Evolutionary conservation across 53 echinoderm and acorn worm genomes (phyloP), one percentile per base, ranked within the genome.

Genomic region (Holothuria leucospilota): DNA sequence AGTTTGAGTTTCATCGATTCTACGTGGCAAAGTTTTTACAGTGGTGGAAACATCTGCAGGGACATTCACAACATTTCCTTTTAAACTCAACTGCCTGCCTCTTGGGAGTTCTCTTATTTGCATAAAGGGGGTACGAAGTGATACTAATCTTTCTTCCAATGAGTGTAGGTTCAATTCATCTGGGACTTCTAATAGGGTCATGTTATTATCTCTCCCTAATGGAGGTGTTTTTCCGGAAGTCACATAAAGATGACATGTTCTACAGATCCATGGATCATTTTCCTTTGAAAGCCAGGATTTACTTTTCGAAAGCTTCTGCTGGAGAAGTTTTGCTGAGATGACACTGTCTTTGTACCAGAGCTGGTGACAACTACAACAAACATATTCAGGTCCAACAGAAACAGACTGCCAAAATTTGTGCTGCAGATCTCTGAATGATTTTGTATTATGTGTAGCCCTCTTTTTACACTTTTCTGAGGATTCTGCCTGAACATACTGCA

Each of bases 11-110:
- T 87, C 66, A 63, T 58, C 61, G 15, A 79, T 77, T 58, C 51
- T 78, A 12, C 69, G 49, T 60, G 88, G 88, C 25, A 88, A 67
- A 58, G 81, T 81, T 39, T 30, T 59, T 13, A 81, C 53, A 29
- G 81, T 81, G 12, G 20, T 52, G 20, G 64, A 81, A 23, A 73
- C 81, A 68, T 64, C 68, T 15, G 52, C 68, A 34, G 82, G 69
- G 5, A 88, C 88, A 69, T 88, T 88, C 6, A 88, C 88, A 18
- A 88, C 88, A 88, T 59, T 81, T 12, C 88, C 88, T 69, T 88
- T 88, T 1, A 88, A 28, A 39, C 59, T 68, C 24, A 51, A 7
- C 68, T 88, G 88, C 53, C 59, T 63, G 14, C 88, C 88, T 68
- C 82, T 81, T 6, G 88, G 88, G 6, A 88, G 69, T 69, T 81